Conservation (phyloP, 2,797 vertebrate species). For the Scolopax bukidnonensis region DNA sequence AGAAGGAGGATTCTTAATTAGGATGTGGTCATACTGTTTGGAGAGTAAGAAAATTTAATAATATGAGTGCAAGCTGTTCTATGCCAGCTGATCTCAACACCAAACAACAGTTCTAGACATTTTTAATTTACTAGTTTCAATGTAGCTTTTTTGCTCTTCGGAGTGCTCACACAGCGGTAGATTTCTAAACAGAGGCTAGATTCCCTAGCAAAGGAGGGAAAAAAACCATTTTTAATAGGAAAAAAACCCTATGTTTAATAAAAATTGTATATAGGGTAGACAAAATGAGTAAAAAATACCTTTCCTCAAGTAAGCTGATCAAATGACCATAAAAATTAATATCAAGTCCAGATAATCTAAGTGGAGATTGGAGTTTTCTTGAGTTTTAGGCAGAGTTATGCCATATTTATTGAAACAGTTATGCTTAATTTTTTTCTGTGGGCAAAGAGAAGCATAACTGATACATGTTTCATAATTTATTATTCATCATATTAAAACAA, state of each 20-base stretch:
- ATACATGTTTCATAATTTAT: not conserved
- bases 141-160: not conserved
- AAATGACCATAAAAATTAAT: not conserved
- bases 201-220: not conserved
- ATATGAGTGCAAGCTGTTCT: slow-evolving; percentile 17
- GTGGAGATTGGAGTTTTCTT: not conserved
- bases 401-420: not conserved
- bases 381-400: not conserved
- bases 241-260: not conserved
- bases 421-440: not conserved
- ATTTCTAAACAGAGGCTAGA: not conserved
- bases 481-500: not conserved
- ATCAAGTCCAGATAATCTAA: not conserved
- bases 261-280: not conserved
- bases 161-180: not conserved
- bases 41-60: slow-evolving; percentile 37
- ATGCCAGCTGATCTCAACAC: slow-evolving; percentile 10
- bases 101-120: not conserved
- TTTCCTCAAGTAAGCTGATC: not conserved
- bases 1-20: slow-evolving; percentile 31
- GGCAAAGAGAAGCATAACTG: not conserved
- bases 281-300: not conserved
- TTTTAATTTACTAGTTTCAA: slow-evolving; percentile 39
- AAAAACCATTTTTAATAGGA: not conserved
- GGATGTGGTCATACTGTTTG: not conserved